These are phyloP conservation scores for Perdix hodgsoniae DNA, from an alignment of 2,797 vertebrate species.

Conservation along the genomic window DNA sequence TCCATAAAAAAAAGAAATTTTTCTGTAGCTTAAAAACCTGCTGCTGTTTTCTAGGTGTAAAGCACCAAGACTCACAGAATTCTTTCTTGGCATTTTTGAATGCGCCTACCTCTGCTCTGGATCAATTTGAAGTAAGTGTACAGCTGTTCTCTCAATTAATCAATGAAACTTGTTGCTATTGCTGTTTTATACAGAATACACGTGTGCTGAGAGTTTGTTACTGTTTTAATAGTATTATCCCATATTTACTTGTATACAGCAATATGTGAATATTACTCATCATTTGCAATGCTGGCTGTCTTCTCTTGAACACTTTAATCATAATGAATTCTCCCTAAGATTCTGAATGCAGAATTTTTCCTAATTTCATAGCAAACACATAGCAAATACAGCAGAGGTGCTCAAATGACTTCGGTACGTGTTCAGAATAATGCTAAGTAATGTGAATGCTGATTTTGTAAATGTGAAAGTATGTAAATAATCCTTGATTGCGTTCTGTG, in stretches of 20 bases:
- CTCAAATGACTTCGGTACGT: background rate
- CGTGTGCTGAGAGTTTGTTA: background rate
- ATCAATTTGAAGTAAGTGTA: conserved; percentile 96
- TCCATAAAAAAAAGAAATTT: conserved; percentile 65
- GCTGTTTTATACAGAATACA: background rate
- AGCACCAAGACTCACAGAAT: conserved; percentile 99
- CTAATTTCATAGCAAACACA: background rate
- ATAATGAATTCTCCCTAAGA: background rate
- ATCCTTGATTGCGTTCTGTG: background rate
- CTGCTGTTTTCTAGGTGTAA: conserved; percentile 91
- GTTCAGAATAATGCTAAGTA: background rate
- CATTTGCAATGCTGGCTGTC: background rate
- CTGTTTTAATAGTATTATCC: background rate
- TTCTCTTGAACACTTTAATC: background rate
- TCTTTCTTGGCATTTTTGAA: conserved; percentile 99
- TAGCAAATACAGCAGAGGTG: background rate
- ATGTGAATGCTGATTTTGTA: background rate
- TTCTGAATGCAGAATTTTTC: background rate
- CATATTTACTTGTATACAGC: background rate
- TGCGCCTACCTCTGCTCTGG: conserved; percentile 93
- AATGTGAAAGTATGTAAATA: background rate
- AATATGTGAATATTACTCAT: background rate
- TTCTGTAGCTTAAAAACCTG: conserved; percentile 77
- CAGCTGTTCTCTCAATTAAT: background rate
- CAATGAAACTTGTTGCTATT: background rate